These are phyloP conservation scores for Rhagophthalmus giganteus DNA, from an alignment of 2,888 invertebrate genomes.

Conservation along the genomic window DNA sequence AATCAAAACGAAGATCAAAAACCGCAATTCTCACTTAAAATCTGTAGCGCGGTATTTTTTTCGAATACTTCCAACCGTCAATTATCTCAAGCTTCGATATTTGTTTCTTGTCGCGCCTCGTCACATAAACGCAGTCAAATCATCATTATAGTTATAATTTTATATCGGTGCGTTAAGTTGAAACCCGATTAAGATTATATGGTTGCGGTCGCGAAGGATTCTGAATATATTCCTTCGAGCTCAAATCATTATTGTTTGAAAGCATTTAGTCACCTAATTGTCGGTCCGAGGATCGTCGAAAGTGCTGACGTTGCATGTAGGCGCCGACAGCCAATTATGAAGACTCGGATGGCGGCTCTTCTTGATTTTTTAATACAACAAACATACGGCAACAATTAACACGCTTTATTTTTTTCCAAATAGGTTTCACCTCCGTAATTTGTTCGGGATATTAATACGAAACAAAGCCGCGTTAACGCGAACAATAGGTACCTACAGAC, in stretches of 20 bases:
- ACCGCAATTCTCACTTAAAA: no score
- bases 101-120: not conserved
- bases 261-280: conserved; percentile 55
- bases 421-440: not conserved
- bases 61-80: no score
- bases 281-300: conserved; percentile 43
- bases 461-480: no score
- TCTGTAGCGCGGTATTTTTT: no score
- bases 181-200: conserved; percentile 18
- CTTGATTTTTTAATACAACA: conserved; percentile 18
- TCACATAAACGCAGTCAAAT: not conserved
- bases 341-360: conserved; percentile 27
- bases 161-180: conserved; percentile 6
- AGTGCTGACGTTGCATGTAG: conserved; percentile 52
- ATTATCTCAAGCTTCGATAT: no score
- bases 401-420: conserved; percentile 18
- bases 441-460: not conserved
- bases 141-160: not conserved
- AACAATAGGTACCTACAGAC: no score
- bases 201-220: conserved; percentile 10
- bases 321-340: conserved; percentile 55
- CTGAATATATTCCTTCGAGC: conserved; percentile 17
- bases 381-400: conserved; percentile 24
- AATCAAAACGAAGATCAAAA: no score
- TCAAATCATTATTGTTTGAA: conserved; percentile 44